phyloP scores from a whole-genome alignment of 2,888 invertebrate genomes.

The Lycaena phlaeas region DNA sequence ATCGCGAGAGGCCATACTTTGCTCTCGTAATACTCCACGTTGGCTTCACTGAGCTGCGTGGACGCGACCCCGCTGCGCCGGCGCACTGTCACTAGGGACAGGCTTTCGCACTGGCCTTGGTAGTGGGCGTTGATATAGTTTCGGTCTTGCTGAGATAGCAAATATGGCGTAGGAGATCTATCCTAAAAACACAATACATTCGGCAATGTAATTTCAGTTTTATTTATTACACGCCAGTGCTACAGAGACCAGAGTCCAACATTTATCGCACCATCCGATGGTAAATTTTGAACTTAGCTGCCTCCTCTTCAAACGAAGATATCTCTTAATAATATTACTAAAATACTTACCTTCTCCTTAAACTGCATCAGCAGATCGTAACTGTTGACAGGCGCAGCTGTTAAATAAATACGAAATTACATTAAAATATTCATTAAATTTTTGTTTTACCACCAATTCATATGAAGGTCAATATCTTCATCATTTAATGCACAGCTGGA shows the following conservation, averaged over 20 bases:
- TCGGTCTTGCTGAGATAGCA: slow-evolving; percentile 31
- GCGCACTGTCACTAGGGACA: slow-evolving; percentile 16
- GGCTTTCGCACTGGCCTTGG: slow-evolving; percentile 33
- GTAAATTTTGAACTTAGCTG: too few species aligned
- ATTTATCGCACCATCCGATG: too few species aligned
- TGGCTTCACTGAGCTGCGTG: slow-evolving; percentile 20
- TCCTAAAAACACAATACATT: slow-evolving; percentile 20
- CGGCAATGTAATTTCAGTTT: too few species aligned
- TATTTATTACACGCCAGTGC: too few species aligned
- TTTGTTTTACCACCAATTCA: too few species aligned
- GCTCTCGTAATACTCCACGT: slow-evolving; percentile 30
- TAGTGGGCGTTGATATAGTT: slow-evolving; percentile 48
- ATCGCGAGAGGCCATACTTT: slow-evolving; percentile 48
- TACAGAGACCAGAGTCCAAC: too few species aligned
- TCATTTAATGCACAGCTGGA: too few species aligned
- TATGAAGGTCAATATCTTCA: too few species aligned
- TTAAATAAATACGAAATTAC: slow-evolving; percentile 16
- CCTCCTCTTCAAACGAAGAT: too few species aligned
- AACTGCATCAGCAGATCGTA: slow-evolving; percentile 38
- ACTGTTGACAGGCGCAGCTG: slow-evolving; percentile 35
- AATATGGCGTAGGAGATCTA: background rate
- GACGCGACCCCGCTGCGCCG: background rate
- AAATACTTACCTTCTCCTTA: slow-evolving; percentile 34
- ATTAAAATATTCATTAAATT: background rate
- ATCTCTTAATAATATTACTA: too few species aligned